Evolutionary conservation across 2,888 invertebrate species (phyloP).

Genomic region (Gymnocheta viridis): DNA sequence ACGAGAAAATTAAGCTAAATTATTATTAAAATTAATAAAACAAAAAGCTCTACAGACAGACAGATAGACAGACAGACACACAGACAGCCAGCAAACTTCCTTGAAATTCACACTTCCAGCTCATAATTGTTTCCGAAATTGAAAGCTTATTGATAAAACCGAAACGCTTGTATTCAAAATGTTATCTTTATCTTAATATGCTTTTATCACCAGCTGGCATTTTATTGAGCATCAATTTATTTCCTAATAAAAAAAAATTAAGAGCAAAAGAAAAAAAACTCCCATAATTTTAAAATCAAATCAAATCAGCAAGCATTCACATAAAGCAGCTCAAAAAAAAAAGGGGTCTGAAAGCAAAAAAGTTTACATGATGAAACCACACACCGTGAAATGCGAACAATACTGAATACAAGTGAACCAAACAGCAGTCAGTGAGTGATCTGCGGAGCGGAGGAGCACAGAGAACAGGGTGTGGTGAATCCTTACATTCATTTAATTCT

Average conservation of each 20-base stretch:
- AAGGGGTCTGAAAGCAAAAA: constrained; percentile 38
- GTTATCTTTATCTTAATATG: background rate
- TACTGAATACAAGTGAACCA: constrained; percentile 46
- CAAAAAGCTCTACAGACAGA: background rate
- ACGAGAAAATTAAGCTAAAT: constrained; percentile 50
- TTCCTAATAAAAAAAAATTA: constrained; percentile 6
- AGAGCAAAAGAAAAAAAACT: constrained; percentile 59
- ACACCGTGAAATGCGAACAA: constrained; percentile 72
- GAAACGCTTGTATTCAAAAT: background rate
- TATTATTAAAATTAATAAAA: constrained; percentile 20
- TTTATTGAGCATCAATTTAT: constrained; percentile 45
- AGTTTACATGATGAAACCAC: constrained; percentile 71
- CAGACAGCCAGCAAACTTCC: background rate
- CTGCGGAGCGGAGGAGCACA: constrained; percentile 19
- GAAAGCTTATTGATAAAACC: background rate
- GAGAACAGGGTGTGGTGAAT: constrained; percentile 57
- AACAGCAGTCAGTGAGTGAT: constrained; percentile 22
- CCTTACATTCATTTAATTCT: constrained; percentile 80
- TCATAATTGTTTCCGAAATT: background rate
- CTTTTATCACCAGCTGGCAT: constrained; percentile 61
- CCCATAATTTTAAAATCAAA: constrained; percentile 71
- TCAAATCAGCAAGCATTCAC: constrained; percentile 34
- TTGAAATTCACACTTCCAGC: background rate
- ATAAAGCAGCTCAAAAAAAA: constrained; percentile 14
- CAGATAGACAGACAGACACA: background rate